Percentiles rank a stretch among this genome's conserved stretches.
Conservation (phyloP, 2,888 invertebrate genomes). For the Helleia helle region DNA sequence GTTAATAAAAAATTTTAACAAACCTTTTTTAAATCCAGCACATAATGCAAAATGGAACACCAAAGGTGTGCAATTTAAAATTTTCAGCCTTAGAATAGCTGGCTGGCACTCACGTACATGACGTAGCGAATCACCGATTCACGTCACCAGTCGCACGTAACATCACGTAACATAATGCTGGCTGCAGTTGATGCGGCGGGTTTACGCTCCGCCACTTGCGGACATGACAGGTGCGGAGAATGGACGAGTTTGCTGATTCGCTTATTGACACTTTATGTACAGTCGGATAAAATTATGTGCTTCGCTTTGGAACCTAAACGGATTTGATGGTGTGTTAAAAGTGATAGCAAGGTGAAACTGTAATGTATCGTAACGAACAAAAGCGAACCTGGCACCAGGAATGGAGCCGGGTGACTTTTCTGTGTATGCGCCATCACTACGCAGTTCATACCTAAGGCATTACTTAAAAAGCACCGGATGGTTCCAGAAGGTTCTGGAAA, state of each 20-base stretch:
- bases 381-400: too few species aligned
- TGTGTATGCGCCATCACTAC: too few species aligned
- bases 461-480: too few species aligned
- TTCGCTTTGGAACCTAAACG: too few species aligned
- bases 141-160: constrained; percentile 9
- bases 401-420: too few species aligned
- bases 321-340: too few species aligned
- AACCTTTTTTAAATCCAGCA: too few species aligned
- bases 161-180: constrained; percentile 12
- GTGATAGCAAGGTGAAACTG: too few species aligned
- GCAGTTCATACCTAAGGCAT: too few species aligned
- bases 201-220: constrained; percentile 8
- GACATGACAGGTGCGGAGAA: constrained; percentile 16
- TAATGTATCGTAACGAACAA: too few species aligned
- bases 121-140: constrained; percentile 11
- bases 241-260: constrained; percentile 9
- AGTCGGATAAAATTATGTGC: neutral
- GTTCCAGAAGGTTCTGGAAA: too few species aligned
- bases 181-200: constrained; percentile 13
- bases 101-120: constrained; percentile 5
- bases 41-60: constrained; percentile 3
- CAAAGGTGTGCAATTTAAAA: constrained; percentile 7
- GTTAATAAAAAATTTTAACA: too few species aligned
- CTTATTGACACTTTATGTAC: constrained; percentile 3
- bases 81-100: constrained; percentile 3